Evolutionary conservation across 2,113 vertebrate genomes (phyloP), one percentile per base, ranked within the genome.

Genomic region (Apteryx mantelli): DNA sequence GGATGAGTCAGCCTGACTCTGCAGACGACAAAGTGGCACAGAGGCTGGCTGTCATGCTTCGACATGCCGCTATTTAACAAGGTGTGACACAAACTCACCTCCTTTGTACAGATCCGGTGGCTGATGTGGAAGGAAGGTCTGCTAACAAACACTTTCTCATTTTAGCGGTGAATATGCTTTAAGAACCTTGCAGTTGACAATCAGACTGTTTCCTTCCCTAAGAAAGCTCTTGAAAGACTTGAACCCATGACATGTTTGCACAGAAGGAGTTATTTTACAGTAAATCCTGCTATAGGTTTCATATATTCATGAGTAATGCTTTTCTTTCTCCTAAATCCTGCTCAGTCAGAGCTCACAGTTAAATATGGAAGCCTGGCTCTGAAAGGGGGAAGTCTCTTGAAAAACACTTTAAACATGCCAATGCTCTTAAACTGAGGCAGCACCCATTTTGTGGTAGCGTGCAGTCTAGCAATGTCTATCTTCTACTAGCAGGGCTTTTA

Each of bases 21-120:
- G 74, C 48, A 55, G 91, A 79, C 0, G 7, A 25, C 6, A 19
- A 66, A 89, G 65, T 44, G 77, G 88, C 63, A 82, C 83, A 86
- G 88, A 36, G 56, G 61, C 52, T 88, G 88, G 10, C 79, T 94
- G 94, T 48, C 81, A 73, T 0, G 5, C 77, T 82, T 81, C 20
- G 8, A 69, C 36, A 3, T 44, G 61, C 52, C 77, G 32, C n/a
- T 89, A 40, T 44, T 46, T 53, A 87, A 87, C 83, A 87, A 73
- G 69, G 83, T 44, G 86, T 68, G 91, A 91, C 92, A 92, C 52
- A 69, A 89, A 40, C 74, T 87, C 86, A 79, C 61, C 73, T 92
- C 74, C 66, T 2, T 1, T 7, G 11, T 2, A 36, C 73, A 82
- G 65, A 74, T n/a, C 32, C 60, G 32, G 69, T 0, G 1, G 34